Conservation (phyloP, 2,888 invertebrate species). For the Eumerus sabulonum region DNA sequence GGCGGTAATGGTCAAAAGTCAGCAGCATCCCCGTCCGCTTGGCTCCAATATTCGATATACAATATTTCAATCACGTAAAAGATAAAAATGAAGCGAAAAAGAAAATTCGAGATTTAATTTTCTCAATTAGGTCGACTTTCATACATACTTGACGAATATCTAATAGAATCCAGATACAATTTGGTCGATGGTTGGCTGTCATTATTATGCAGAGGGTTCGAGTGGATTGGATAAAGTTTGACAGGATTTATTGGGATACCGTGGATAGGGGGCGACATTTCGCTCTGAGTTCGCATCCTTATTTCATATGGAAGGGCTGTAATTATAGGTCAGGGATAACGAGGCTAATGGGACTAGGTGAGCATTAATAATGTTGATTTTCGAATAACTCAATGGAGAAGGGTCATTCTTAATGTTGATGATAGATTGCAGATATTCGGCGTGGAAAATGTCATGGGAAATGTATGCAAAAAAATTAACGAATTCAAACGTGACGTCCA, state of each 20-base stretch:
- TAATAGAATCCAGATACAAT: conserved; percentile 15
- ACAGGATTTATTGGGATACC: neutral
- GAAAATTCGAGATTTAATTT: conserved; percentile 40
- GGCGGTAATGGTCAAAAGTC: neutral
- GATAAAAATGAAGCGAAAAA: too few species aligned
- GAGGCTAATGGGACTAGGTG: too few species aligned
- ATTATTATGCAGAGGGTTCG: conserved; percentile 23
- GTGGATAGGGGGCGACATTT: neutral
- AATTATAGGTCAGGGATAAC: too few species aligned
- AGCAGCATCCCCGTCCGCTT: neutral
- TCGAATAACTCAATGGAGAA: too few species aligned
- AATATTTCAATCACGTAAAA: conserved; percentile 52
- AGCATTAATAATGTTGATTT: too few species aligned
- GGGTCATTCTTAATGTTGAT: too few species aligned
- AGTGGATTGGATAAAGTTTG: conserved; percentile 21
- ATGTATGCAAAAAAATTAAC: too few species aligned
- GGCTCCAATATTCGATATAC: conserved; percentile 1
- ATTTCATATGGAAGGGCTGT: neutral
- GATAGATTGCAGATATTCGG: too few species aligned
- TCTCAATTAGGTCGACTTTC: conserved; percentile 35
- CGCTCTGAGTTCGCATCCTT: conserved; percentile 4
- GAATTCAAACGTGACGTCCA: too few species aligned
- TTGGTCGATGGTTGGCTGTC: conserved; percentile 6
- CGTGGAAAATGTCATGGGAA: too few species aligned
- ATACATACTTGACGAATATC: neutral